Base-by-base conservation (phyloP, 2,113 vertebrate genomes). In the Etheostoma spectabile region DNA sequence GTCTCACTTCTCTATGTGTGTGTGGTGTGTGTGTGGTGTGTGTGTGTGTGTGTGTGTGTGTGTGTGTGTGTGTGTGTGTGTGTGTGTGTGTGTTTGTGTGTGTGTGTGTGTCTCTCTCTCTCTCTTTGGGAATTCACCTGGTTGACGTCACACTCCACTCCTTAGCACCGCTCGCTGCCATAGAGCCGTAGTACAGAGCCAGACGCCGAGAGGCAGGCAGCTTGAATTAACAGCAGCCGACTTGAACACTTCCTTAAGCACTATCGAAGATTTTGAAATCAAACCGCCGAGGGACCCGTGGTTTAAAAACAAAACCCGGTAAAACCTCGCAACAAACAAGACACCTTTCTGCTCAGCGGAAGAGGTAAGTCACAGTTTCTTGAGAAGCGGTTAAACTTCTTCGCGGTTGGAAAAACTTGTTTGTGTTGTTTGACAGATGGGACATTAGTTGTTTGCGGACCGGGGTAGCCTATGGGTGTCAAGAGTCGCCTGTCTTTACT, bases 161-260 rank as follows among this genome's bases (percentile, higher is more conserved):
- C 80, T 49, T 14, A 24, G 71, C 57, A 18, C 16, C 19, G 22
- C 82, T 66, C 81, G 57, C 67, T 30, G 33, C 67, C 22, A 11
- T 0, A 38, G 68, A 84, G 75, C 70, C 7, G 35, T 64, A 16
- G 71, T 16, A 2, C 21, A 38, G 30, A 22, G 35, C 4, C 67
- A 27, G 27, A 1, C 38, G 16, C 33, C 21, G 13, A 11, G 33
- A 45, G 27, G 49, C 12, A 71, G 19, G 21, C 45, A 62, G 46
- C 14, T 3, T 14, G 30, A 30, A 19, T 38, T 24, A 65, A 55
- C n/a, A 22, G 65, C 79, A 8, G 79, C 10, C 4, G 16, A 7
- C 42, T 49, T 6, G 0, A 60, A 46, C 84, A 92, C 92, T 92
- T 95, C 93, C 93, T 93, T 46, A 88, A 88, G 88, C 71, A 62